Conservation (phyloP, 2,888 invertebrate genomes). For the Drosophila engyochracea region DNA sequence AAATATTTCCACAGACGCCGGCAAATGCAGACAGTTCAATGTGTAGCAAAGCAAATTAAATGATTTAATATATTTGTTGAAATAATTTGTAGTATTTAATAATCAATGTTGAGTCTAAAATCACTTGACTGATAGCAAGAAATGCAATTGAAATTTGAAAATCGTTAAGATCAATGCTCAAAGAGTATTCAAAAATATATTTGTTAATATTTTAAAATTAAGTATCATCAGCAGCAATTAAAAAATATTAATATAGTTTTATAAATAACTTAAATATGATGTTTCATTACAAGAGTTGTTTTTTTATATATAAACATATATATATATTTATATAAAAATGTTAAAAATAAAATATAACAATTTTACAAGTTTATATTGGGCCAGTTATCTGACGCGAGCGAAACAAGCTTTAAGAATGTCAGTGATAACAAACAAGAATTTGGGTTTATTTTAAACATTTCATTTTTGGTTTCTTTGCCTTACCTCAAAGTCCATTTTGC, state of each 20-base stretch:
- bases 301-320: not conserved
- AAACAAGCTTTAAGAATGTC: not conserved
- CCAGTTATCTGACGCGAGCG: not conserved
- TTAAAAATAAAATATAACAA: not conserved
- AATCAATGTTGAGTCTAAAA: not conserved
- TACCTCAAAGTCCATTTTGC: conserved; percentile 12
- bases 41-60: not conserved
- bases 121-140: not conserved
- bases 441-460: not conserved
- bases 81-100: not conserved
- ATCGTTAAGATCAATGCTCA: not conserved
- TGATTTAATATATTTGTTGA: not conserved
- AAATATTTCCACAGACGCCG: conserved; percentile 35
- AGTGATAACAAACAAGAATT: not conserved
- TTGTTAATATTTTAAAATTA: not conserved
- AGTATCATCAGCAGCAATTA: not conserved
- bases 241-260: not conserved
- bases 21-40: not conserved
- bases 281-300: not conserved
- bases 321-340: not conserved
- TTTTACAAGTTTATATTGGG: not conserved
- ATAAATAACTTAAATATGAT: not conserved
- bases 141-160: not conserved
- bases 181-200: not conserved
- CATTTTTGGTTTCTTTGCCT: not conserved